Evolutionary conservation across 2,113 vertebrate species (phyloP).

Genomic region (Bombycilla garrulus): DNA sequence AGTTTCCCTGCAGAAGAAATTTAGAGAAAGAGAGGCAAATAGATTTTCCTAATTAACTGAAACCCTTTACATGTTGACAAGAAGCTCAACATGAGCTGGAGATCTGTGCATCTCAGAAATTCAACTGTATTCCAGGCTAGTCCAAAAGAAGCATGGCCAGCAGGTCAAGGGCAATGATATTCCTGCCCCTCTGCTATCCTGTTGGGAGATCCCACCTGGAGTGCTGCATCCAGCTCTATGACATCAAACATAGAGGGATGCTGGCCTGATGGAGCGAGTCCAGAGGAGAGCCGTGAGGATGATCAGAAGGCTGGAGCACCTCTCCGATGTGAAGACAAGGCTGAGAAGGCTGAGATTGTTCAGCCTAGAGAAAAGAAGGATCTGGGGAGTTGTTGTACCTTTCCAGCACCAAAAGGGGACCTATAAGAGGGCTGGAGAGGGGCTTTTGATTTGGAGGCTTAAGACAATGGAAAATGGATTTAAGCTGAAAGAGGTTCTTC

Average conservation of each 20-base stretch:
- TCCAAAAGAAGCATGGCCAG: neutral
- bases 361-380: neutral
- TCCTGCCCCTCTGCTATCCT: neutral
- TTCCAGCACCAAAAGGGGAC: no score
- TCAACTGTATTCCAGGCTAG: neutral
- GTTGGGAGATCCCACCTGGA: neutral
- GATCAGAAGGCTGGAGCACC: no score
- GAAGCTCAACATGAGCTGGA: neutral
- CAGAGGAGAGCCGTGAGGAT: neutral
- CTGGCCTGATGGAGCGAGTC: fast-evolving
- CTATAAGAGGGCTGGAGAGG: neutral
- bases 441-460: neutral
- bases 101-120: neutral
- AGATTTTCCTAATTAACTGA: neutral
- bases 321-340: neutral
- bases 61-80: neutral
- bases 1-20: neutral
- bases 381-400: neutral
- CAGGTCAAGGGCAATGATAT: neutral
- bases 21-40: neutral
- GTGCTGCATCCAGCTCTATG: neutral
- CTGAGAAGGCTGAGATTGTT: neutral
- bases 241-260: neutral
- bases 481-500: no score
- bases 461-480: neutral